Base-by-base conservation (phyloP, 2,113 vertebrate species). In the Serinus canaria region DNA sequence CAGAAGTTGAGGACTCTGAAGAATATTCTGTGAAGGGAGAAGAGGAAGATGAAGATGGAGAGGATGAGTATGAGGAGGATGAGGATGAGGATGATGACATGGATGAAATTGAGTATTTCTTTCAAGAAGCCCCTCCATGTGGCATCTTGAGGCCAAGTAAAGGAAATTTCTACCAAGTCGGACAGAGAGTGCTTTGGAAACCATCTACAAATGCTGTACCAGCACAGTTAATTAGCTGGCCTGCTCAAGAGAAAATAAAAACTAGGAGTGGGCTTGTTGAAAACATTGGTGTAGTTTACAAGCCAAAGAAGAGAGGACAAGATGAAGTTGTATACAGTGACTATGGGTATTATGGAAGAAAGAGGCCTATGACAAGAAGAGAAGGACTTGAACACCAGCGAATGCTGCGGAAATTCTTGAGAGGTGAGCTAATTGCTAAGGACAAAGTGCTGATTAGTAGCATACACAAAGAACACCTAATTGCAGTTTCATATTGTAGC, bases 1-100 rank as follows among this genome's bases (percentile, higher is more conserved):
- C 95, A 84, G 97, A 97, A 94, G 46, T 62, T 33, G 97, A 97
- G 21, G 97, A 98, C 46, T 97, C 97, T 2, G 97, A 97, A 56
- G 97, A 97, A 68, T 97, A 90, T 46, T 97, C 92, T 77, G 70
- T 90, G 49, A 92, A 77, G 53, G 97, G 77, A 81, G 95, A 95
- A 72, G 97, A 97, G 11, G 96, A 97, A 2, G 79, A 83, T 16
- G 94, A 95, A 20, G 95, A 91, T 20, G 89, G n/a, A 56, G 95
- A 93, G 3, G 95, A 95, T 3, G 95, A 92, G 4, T 75, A 75
- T 41, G 97, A 97, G 3, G 92, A 96, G 0, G 88, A 96, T 0
- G 92, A 96, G 0, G 90, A 96, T 1, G n/a, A 37, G 37, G 39
- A 39, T 39, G 90, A 96, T 0, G 60, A 88, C 37, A 64, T 56